phyloP scores from a whole-genome alignment of 2,888 invertebrate genomes.

The Sarcophaga variegata region DNA sequence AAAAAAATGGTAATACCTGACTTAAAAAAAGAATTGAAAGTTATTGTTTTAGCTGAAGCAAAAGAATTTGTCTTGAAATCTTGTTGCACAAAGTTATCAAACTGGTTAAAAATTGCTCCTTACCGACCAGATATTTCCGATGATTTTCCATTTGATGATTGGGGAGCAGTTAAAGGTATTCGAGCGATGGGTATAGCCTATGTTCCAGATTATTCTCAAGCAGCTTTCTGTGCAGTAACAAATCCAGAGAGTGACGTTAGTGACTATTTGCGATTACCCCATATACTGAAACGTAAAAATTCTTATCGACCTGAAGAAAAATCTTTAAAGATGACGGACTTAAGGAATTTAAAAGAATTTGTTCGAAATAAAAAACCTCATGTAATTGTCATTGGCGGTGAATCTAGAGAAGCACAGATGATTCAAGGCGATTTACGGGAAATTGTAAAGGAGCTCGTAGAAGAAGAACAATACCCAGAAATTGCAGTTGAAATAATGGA shows the following conservation, averaged over 20 bases:
- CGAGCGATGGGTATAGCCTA: conserved; percentile 94
- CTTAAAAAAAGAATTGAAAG: conserved; percentile 91
- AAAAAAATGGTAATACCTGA: conserved; percentile 94
- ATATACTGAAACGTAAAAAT: conserved; percentile 91
- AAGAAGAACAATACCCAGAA: conserved; percentile 92
- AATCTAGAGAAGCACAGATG: conserved; percentile 93
- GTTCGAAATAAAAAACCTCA: conserved; percentile 96
- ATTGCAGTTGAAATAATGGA: conserved; percentile 96
- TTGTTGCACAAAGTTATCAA: conserved; percentile 92
- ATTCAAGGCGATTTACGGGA: conserved; percentile 90
- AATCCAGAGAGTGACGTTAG: conserved; percentile 95
- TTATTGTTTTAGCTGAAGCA: conserved; percentile 91
- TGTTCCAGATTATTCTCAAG: conserved; percentile 91
- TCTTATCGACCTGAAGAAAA: conserved; percentile 87
- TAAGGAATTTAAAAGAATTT: conserved; percentile 89
- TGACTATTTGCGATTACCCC: conserved; percentile 93
- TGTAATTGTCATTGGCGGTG: conserved; percentile 94
- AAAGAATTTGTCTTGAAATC: conserved; percentile 92
- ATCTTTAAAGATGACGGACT: conserved; percentile 86
- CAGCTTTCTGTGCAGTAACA: conserved; percentile 93
- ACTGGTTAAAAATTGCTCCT: conserved; percentile 92
- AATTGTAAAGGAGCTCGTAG: conserved; percentile 88
- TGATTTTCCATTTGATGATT: conserved; percentile 95
- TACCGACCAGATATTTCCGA: conserved; percentile 86
- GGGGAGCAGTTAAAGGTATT: conserved; percentile 90